These are phyloP conservation scores for Synanthedon formicaeformis DNA, from an alignment of 2,888 invertebrate species.

Conservation along the genomic window DNA sequence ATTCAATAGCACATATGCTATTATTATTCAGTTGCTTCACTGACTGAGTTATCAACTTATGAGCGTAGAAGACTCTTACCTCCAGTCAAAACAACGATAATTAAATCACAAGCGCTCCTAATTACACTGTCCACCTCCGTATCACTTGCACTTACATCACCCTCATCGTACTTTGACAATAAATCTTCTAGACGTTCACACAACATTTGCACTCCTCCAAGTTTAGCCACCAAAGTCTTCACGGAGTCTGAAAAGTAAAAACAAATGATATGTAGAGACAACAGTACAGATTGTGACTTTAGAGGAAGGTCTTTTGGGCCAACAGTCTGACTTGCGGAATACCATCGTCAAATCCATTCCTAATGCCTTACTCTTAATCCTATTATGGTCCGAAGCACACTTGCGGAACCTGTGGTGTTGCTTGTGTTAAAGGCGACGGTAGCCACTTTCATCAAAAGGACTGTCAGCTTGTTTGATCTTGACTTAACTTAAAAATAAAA, in stretches of 20 bases:
- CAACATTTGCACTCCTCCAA: slow-evolving; percentile 81
- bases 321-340: no score
- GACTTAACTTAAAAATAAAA: no score
- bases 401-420: no score
- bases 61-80: slow-evolving; percentile 57
- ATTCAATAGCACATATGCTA: no score
- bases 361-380: no score
- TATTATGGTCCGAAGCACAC: no score
- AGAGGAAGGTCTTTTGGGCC: not conserved
- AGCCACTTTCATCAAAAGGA: no score
- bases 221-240: slow-evolving; percentile 80
- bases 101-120: slow-evolving; percentile 87
- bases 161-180: slow-evolving; percentile 25
- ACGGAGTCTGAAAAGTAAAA: slow-evolving; percentile 73
- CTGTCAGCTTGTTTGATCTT: no score
- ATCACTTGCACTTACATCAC: slow-evolving; percentile 54
- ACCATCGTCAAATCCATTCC: no score
- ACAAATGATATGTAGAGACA: slow-evolving; percentile 14
- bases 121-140: slow-evolving; percentile 69
- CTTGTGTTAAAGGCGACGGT: no score
- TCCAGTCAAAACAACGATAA: slow-evolving; percentile 86
- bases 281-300: not conserved
- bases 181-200: slow-evolving; percentile 77
- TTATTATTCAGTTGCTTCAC: no score
- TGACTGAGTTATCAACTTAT: no score